Evolutionary conservation across 2,113 vertebrate genomes (phyloP).

Genomic region (Lophura nycthemera): DNA sequence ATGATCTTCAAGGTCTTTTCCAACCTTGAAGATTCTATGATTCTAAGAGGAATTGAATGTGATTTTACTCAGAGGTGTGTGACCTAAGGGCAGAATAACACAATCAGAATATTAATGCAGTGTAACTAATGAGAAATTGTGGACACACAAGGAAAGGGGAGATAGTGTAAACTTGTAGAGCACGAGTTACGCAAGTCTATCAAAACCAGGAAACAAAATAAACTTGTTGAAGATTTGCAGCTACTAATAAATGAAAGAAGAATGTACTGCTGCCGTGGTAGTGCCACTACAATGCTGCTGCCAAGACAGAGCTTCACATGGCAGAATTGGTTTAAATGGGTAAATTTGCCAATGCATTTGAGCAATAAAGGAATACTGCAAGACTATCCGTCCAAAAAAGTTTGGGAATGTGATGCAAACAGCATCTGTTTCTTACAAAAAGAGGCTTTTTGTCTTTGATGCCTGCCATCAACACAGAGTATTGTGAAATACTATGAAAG

Average conservation of each 20-base stretch:
- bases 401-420: background rate
- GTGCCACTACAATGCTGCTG: background rate
- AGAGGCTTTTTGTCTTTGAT: background rate
- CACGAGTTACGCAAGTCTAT: background rate
- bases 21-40: too few species aligned
- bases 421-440: background rate
- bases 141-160: background rate
- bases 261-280: background rate
- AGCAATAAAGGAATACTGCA: background rate
- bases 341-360: background rate
- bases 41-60: background rate
- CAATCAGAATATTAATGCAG: background rate
- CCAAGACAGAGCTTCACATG: background rate
- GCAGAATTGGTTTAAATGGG: background rate
- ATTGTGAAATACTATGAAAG: background rate
- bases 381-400: background rate
- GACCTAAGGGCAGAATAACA: background rate
- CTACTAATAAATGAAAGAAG: background rate
- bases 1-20: too few species aligned
- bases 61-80: background rate
- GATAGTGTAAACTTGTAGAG: background rate
- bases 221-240: background rate
- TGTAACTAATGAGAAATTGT: background rate
- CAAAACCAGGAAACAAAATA: background rate
- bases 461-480: background rate